Evolutionary conservation across 1,140 invertebrate genomes (phyloP).

Genomic region (Zaprionus gabonicus): DNA sequence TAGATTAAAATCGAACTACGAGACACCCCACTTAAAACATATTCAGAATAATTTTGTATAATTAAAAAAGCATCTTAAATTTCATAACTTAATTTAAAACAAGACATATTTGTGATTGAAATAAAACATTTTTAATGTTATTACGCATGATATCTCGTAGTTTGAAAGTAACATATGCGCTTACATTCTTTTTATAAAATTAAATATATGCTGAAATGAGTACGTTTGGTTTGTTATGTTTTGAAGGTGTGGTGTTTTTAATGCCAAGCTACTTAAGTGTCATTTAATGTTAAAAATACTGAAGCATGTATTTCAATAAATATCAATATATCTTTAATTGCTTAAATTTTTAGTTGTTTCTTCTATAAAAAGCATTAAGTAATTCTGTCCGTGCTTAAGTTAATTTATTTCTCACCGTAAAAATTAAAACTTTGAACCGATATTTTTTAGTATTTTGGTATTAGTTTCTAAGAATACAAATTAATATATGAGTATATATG

Average conservation of each 20-base stretch:
- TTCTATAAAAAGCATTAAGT: slow-evolving; percentile 73
- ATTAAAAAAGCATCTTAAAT: not conserved
- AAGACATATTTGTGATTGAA: not conserved
- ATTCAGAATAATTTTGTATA: not conserved
- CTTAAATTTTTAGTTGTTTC: slow-evolving; percentile 48
- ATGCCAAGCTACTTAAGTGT: slow-evolving; percentile 50
- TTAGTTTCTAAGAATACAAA: slow-evolving; percentile 78
- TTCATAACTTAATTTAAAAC: not conserved
- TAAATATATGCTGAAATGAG: slow-evolving; percentile 17
- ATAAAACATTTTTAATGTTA: not conserved
- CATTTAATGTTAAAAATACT: slow-evolving; percentile 75
- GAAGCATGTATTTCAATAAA: slow-evolving; percentile 75
- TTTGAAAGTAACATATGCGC: not conserved
- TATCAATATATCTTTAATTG: slow-evolving; percentile 68
- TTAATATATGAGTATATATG: slow-evolving; percentile 63
- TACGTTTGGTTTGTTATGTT: slow-evolving; percentile 41
- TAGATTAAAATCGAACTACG: not conserved
- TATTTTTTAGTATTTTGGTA: slow-evolving; percentile 71
- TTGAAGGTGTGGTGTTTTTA: slow-evolving; percentile 33
- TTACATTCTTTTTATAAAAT: not conserved
- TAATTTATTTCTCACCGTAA: slow-evolving; percentile 61
- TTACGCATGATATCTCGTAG: slow-evolving; percentile 19
- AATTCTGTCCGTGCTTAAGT: slow-evolving; percentile 75
- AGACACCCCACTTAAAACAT: not conserved
- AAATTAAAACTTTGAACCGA: slow-evolving; percentile 66